Percentiles rank a stretch among this genome's conserved stretches.
Conservation (phyloP, 30 jellyfish, hydroid and myxozoan genomes). For the Sanderia malayensis region DNA sequence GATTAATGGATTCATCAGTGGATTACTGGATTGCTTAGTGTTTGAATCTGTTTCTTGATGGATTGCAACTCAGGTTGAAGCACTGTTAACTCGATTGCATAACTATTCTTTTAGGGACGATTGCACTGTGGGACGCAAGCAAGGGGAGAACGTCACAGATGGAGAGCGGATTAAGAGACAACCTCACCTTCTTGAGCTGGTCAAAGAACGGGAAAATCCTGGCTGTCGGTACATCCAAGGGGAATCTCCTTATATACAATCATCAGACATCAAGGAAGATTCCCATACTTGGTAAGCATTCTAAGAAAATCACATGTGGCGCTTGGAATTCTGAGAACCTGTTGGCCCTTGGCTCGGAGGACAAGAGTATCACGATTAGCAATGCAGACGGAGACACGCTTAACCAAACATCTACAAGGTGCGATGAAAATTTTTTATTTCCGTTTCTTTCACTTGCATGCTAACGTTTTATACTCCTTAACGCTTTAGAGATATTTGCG, state of each 20-base stretch:
- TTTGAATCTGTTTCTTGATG: too few species aligned
- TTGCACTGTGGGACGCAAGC: constrained; percentile 87
- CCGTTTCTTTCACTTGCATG: too few species aligned
- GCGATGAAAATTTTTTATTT: neutral
- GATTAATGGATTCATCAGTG: too few species aligned
- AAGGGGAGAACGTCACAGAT: constrained; percentile 73
- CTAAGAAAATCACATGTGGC: constrained; percentile 79
- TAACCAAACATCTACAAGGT: constrained; percentile 69
- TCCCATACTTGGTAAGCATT: constrained; percentile 88
- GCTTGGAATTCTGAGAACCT: constrained; percentile 91
- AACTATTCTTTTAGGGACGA: constrained; percentile 43
- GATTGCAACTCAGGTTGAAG: too few species aligned
- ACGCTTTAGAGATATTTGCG: too few species aligned
- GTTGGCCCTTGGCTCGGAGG: constrained; percentile 92
- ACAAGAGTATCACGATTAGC: constrained; percentile 67
- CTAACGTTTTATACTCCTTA: too few species aligned
- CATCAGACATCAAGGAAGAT: constrained; percentile 93
- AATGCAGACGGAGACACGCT: constrained; percentile 92
- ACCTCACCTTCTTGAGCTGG: constrained; percentile 81
- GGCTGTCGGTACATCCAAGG: constrained; percentile 88
- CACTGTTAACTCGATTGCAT: too few species aligned
- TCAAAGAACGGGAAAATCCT: constrained; percentile 69
- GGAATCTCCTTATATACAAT: constrained; percentile 79
- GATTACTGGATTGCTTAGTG: too few species aligned
- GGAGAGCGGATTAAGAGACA: constrained; percentile 88